Percentiles rank a stretch among this genome's conserved stretches.
These are phyloP conservation scores for Psittacula echo DNA, from an alignment of 2,797 vertebrate species.

Conservation along the genomic window DNA sequence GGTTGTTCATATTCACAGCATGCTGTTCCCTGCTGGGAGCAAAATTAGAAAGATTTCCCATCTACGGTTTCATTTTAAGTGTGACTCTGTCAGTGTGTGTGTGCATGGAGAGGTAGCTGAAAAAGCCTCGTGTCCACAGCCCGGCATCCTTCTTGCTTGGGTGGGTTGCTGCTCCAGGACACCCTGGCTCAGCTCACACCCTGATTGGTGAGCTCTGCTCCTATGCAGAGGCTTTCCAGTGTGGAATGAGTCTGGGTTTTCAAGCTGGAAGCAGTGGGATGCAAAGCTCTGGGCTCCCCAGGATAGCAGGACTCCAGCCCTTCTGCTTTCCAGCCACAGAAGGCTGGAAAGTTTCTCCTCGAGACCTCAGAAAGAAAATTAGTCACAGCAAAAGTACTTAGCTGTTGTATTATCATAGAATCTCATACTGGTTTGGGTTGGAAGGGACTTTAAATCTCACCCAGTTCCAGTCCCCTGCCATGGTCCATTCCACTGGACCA, in stretches of 20 bases:
- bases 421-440: neutral
- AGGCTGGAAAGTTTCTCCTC: neutral
- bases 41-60: constrained; percentile 44
- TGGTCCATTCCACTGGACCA: neutral
- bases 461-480: neutral
- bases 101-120: neutral
- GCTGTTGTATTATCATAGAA: neutral
- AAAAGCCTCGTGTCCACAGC: accelerated
- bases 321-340: neutral
- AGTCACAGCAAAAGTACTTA: neutral
- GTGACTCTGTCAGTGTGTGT: neutral
- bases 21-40: neutral
- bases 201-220: neutral
- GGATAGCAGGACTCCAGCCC: neutral
- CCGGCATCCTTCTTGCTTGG: accelerated
- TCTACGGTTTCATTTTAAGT: constrained; percentile 21
- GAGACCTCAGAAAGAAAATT: neutral
- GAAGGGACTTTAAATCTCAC: neutral
- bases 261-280: neutral
- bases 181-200: accelerated
- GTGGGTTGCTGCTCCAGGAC: neutral
- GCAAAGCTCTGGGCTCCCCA: neutral
- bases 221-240: neutral
- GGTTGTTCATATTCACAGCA: neutral
- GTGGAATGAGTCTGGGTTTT: neutral